Evolutionary conservation across 2,113 vertebrate species (phyloP).

Genomic region (Gallinago jamesoni): DNA sequence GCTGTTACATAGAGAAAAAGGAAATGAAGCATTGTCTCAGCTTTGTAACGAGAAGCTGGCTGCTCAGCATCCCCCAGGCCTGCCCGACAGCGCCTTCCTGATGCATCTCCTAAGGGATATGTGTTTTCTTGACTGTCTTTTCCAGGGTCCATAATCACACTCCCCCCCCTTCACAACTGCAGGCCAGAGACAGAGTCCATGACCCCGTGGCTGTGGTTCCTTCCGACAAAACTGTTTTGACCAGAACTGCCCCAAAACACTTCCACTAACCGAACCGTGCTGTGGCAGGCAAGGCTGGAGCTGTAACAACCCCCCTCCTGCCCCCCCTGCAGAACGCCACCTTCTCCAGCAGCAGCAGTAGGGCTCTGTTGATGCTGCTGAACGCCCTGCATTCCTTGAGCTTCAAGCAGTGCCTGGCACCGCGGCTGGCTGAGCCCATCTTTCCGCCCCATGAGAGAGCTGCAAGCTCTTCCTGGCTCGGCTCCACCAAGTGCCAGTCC

Average conservation of each 20-base stretch:
- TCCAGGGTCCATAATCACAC: neutral
- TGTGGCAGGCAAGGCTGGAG: neutral
- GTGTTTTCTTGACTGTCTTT: neutral
- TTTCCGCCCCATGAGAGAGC: neutral
- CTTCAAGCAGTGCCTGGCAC: constrained; percentile 73
- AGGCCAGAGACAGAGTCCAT: neutral
- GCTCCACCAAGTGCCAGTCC: constrained; percentile 44
- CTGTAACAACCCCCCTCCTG: neutral
- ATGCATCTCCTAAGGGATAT: neutral
- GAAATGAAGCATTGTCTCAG: neutral
- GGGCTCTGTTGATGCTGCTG: constrained; percentile 32
- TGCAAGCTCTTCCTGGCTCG: constrained; percentile 7
- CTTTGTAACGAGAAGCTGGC: rapidly evolving
- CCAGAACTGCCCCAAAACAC: neutral
- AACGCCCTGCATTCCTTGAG: constrained; percentile 16
- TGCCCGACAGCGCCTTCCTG: neutral
- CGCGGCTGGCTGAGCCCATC: constrained; percentile 14
- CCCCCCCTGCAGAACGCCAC: neutral
- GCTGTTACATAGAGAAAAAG: neutral
- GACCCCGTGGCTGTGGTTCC: neutral
- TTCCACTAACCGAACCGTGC: neutral
- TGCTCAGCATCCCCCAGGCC: neutral
- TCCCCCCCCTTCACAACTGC: neutral
- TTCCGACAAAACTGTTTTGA: neutral
- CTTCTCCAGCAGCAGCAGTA: neutral